Evolutionary conservation across 2,797 vertebrate genomes (phyloP).

Genomic region (Aldrovandia affinis): DNA sequence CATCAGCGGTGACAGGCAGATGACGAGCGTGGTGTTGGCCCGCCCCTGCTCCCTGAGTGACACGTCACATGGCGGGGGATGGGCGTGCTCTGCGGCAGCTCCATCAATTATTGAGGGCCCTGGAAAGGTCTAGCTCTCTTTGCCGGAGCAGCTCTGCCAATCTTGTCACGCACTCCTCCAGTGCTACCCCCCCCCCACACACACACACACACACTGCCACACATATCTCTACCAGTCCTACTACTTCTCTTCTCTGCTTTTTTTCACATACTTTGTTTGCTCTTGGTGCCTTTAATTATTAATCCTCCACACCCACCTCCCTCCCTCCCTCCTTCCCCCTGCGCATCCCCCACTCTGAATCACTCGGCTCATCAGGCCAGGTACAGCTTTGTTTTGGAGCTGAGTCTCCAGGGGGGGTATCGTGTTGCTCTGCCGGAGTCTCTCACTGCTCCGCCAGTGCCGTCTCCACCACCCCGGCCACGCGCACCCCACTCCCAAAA

Average conservation of each 20-base stretch:
- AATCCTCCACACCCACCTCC: conserved; percentile 44
- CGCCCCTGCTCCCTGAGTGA: background rate
- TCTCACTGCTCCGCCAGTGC: background rate
- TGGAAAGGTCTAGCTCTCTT: conserved; percentile 63
- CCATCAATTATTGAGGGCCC: conserved; percentile 74
- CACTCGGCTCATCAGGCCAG: background rate
- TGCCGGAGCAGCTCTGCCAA: conserved; percentile 58
- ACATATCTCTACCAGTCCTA: conserved; percentile 34
- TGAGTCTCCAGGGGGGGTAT: background rate
- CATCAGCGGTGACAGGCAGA: background rate
- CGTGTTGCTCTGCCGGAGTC: background rate
- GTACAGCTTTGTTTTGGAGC: background rate
- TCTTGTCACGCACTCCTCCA: conserved; percentile 61
- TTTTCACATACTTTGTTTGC: conserved; percentile 53
- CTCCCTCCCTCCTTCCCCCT: background rate
- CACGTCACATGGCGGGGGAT: conserved; percentile 42
- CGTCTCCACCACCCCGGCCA: background rate
- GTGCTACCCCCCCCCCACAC: conserved; percentile 33
- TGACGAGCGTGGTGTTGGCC: background rate
- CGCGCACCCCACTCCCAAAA: background rate
- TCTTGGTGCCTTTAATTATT: conserved; percentile 61
- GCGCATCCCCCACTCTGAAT: conserved; percentile 25
- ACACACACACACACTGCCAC: conserved; percentile 22
- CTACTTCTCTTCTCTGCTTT: conserved; percentile 47
- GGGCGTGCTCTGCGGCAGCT: conserved; percentile 60